Evolutionary conservation across 1,140 invertebrate genomes (phyloP), one percentile per base, ranked within the genome.

Genomic region (Ceratitis capitata): DNA sequence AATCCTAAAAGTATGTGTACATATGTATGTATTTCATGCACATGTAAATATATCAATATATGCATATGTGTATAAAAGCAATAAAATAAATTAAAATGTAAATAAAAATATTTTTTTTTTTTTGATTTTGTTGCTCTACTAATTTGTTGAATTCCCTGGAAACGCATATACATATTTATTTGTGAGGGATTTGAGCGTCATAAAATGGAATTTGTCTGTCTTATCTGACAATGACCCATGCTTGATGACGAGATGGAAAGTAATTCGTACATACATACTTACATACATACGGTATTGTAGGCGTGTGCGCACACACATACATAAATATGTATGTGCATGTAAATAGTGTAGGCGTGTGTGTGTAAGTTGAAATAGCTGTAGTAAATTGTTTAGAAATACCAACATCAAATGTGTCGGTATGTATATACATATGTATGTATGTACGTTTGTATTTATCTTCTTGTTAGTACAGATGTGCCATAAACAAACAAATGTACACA

Each of bases 221-320:
- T 58, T 53, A 84, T 64, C 51, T 84, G 83, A 84, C 83, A 83
- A 83, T 83, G 82, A 83, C 82, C 45, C 47, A 19, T 32, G n/a
- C n/a, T n/a, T n/a, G n/a, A n/a, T n/a, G 51, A 23, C 14, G 49
- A 49, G 19, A 53, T 32, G 35, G 69, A 78, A 78, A 83, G 29
- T 83, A 83, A 83, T 42, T 45, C n/a, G 51, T 14, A 49, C 47
- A 49, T 49, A 49, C 47, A 49, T 49, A 49, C 47, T 9, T 49
- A 49, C 47, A 49, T 49, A 49, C 14, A 14, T 49, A 49, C 14
- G 47, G 14, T 9, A 61, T 61, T 29, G 29, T 32, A 61, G 23
- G 6, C 51, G 69, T 45, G 23, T 39, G 39, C 0, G 14, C 16
- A n/a, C 10, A 23, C 49, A 12, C 26, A 9, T 49, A 6, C 10